Conservation (phyloP, 2,113 vertebrate species). For the Psilopogon haemacephalus region DNA sequence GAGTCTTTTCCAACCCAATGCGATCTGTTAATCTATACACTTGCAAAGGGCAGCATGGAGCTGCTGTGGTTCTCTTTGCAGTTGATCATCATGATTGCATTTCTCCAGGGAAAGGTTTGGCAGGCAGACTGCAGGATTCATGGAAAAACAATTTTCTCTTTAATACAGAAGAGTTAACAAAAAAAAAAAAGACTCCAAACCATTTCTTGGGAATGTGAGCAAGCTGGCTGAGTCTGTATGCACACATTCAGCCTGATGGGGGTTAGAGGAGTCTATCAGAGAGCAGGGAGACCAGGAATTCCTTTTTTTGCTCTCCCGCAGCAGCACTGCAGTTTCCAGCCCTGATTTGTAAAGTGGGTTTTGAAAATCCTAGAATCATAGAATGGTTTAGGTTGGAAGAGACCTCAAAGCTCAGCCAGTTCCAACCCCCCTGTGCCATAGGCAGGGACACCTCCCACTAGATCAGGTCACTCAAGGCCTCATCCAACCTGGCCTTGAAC, state of each 20-base stretch:
- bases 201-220: neutral
- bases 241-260: fast-evolving
- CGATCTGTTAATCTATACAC: too few species aligned
- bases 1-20: too few species aligned
- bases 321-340: neutral
- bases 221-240: neutral
- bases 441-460: too few species aligned
- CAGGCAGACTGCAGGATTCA: neutral
- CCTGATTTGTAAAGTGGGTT: too few species aligned
- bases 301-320: neutral
- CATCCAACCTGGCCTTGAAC: too few species aligned
- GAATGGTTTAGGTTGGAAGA: too few species aligned
- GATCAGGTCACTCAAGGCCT: too few species aligned
- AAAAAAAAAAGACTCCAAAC: neutral
- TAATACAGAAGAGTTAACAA: neutral
- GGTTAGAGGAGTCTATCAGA: neutral
- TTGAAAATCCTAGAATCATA: too few species aligned
- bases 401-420: too few species aligned
- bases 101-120: neutral
- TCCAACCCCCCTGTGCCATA: too few species aligned
- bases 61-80: neutral
- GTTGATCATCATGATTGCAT: too few species aligned
- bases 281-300: fast-evolving
- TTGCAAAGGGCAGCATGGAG: too few species aligned
- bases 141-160: neutral